Evolutionary conservation across 2,888 invertebrate species (phyloP).

Genomic region (Ganaspis brasiliensis): DNA sequence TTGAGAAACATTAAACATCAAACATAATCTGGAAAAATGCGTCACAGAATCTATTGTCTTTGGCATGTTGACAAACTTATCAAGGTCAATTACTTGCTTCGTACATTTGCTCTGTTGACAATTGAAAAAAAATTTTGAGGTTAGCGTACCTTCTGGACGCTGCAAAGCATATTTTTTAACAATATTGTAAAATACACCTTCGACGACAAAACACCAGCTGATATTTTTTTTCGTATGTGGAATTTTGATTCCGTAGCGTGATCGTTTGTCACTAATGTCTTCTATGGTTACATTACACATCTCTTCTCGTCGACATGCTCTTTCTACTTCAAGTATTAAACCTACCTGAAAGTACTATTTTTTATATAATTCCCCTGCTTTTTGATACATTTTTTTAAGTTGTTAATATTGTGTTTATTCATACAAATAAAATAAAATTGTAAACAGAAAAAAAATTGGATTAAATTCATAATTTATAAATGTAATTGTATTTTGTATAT

Average conservation of each 20-base stretch:
- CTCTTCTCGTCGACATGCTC: constrained; percentile 57
- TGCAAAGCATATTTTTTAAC: constrained; percentile 51
- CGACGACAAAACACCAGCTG: constrained; percentile 52
- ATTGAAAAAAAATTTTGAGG: constrained; percentile 57
- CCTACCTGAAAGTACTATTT: too few species aligned
- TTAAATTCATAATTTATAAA: too few species aligned
- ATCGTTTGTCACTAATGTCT: constrained; percentile 50
- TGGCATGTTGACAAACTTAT: constrained; percentile 57
- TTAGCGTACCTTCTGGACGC: constrained; percentile 47
- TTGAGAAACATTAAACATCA: too few species aligned
- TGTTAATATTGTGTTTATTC: too few species aligned
- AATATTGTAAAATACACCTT: constrained; percentile 50
- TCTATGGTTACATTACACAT: constrained; percentile 51
- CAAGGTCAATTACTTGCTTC: constrained; percentile 52
- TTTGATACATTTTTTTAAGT: too few species aligned
- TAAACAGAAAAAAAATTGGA: too few species aligned
- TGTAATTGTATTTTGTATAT: too few species aligned
- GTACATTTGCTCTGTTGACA: constrained; percentile 57
- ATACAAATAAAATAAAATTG: too few species aligned
- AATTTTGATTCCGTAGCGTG: constrained; percentile 44
- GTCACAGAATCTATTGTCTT: too few species aligned
- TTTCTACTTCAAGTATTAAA: too few species aligned
- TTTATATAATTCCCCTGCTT: too few species aligned
- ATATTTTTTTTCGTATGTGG: constrained; percentile 45
- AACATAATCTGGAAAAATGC: too few species aligned